Base-by-base conservation (phyloP, 2,888 invertebrate species). In the Drosophila monieri region DNA sequence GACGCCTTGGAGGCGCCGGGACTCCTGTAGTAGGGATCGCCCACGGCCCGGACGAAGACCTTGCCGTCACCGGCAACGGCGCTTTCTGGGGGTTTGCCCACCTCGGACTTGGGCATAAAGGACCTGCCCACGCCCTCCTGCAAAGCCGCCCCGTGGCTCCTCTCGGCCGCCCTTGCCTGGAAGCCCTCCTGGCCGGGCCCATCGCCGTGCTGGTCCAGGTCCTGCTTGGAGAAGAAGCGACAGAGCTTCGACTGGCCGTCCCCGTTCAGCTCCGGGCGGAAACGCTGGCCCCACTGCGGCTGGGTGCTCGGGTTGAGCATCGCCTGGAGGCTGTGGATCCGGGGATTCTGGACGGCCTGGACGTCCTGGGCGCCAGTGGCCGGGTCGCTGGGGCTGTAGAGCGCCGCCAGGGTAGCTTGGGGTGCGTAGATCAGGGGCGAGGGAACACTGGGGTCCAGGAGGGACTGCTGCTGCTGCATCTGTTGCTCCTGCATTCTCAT, bases 1-100 rank as follows among this genome's bases (percentile, higher is more conserved):
- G 35, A 35, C 35, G n/a, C 35, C n/a, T 6, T 35, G n/a, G 35
- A n/a, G 35, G n/a, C n/a, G n/a, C 35, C 35, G n/a, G 35, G 35
- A 2, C 35, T n/a, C n/a, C 6, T 6, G 35, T 35, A 35, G 35
- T 35, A 35, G 35, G 35, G 35, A 14, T 35, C 35, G 35, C 35
- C 35, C 14, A 35, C 35, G 14, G n/a, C n/a, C n/a, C 35, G n/a
- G 35, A 35, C 35, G 6, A 35, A 35, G n/a, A 2, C n/a, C 6
- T 32, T 32, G 32, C 6, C 32, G 12, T 27, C 27, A 9, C 27
- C 27, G 27, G 27, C 27, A 9, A 27, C 9, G 10, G 32, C 12
- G 8, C 9, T 8, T 9, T 2, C 2, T 1, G 32, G 32, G 5
- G 32, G 5, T 3, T 32, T 32, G 32, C 12, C 32, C 32, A 6